Evolutionary conservation across 2,888 invertebrate genomes (phyloP).

Genomic region (Chromoteleia sp.): DNA sequence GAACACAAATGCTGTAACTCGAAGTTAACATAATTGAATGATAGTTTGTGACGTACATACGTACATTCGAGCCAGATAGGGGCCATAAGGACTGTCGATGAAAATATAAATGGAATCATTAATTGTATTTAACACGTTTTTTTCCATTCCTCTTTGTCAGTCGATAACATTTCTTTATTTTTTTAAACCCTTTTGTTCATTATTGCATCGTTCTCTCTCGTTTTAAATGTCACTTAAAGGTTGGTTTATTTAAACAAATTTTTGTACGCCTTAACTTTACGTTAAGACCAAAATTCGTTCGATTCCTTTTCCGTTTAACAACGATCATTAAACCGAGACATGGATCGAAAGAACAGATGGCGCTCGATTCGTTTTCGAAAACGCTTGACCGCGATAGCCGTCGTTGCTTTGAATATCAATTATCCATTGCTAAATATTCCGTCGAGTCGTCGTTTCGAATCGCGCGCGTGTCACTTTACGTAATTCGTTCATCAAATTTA

Average conservation of each 20-base stretch:
- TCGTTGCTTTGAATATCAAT: slow-evolving; percentile 26
- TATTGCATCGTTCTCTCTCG: no score
- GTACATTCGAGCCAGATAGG: neutral
- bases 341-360: neutral
- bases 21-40: slow-evolving; percentile 53
- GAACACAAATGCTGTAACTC: slow-evolving; percentile 21
- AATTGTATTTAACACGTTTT: slow-evolving; percentile 20
- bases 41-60: slow-evolving; percentile 39
- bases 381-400: slow-evolving; percentile 21
- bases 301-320: no score
- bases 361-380: slow-evolving; percentile 8
- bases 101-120: slow-evolving; percentile 25
- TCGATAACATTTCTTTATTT: neutral
- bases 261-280: no score
- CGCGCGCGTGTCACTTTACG: slow-evolving; percentile 6
- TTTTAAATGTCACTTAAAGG: no score
- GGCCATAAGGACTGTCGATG: neutral
- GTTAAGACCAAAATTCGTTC: no score
- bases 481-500: slow-evolving; percentile 34
- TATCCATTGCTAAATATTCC: slow-evolving; percentile 17
- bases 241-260: no score
- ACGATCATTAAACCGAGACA: no score
- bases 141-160: slow-evolving; percentile 1
- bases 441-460: slow-evolving; percentile 9
- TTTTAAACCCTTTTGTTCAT: no score